Percentiles rank a stretch among this genome's conserved stretches.
Conservation (phyloP, 2,113 vertebrate species). For the Anolis carolinensis region DNA sequence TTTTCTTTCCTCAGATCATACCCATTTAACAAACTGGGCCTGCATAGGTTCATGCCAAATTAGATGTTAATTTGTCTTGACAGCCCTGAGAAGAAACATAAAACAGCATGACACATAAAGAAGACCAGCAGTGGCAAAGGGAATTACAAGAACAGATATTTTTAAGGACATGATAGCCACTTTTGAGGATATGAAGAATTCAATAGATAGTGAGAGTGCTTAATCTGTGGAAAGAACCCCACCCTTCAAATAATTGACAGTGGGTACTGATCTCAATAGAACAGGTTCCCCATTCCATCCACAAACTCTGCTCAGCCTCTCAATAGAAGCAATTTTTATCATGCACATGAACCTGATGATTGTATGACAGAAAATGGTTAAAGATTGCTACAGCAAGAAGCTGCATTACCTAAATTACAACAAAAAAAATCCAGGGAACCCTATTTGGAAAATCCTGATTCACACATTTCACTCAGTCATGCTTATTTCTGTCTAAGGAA, state of each 20-base stretch:
- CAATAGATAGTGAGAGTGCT: constrained; percentile 14
- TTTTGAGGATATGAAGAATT: background rate
- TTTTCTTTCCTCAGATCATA: constrained; percentile 10
- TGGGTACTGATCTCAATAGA: background rate
- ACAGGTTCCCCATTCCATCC: background rate
- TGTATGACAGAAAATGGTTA: background rate
- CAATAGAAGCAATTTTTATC: background rate
- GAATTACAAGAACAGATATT: constrained; percentile 5
- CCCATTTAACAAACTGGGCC: constrained; percentile 17
- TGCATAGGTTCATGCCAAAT: background rate
- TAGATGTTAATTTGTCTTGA: constrained; percentile 46
- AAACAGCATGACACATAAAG: constrained; percentile 42
- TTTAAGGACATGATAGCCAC: constrained; percentile 3
- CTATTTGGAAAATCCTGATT: background rate
- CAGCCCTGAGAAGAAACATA: constrained; percentile 33
- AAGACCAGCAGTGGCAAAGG: constrained; percentile 33
- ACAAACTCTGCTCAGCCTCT: no score
- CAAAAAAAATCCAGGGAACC: background rate
- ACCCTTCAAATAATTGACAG: background rate
- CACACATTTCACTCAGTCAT: background rate
- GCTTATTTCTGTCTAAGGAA: background rate
- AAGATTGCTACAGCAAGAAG: background rate
- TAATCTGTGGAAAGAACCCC: background rate
- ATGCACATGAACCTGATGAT: background rate
- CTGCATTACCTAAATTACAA: background rate